phyloP scores from a whole-genome alignment of 35 echinoderm and acorn worm genomes.

The Eucidaris tribuloides region DNA sequence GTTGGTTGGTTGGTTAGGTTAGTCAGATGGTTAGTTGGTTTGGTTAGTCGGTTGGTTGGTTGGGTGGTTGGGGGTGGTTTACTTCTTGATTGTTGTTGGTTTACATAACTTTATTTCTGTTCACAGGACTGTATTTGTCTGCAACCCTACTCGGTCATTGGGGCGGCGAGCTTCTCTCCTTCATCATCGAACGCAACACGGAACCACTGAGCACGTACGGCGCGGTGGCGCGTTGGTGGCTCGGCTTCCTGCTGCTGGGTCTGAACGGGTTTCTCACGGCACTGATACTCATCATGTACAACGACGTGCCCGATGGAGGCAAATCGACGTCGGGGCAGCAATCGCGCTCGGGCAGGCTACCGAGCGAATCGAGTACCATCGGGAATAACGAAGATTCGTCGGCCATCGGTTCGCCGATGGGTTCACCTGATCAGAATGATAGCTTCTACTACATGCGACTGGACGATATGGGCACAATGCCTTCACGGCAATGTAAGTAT shows the following conservation, averaged over 20 bases:
- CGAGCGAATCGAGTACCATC: background rate
- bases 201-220: background rate
- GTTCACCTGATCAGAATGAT: constrained; percentile 9
- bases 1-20: too few relatives aligned
- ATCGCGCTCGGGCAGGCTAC: background rate
- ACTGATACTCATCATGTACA: constrained; percentile 4
- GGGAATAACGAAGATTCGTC: constrained; percentile 6
- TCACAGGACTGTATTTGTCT: background rate
- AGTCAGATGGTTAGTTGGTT: too few relatives aligned
- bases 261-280: background rate
- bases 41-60: too few relatives aligned
- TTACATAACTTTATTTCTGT: background rate
- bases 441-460: constrained; percentile 29
- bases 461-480: constrained; percentile 11
- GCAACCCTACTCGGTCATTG: background rate
- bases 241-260: constrained; percentile 1
- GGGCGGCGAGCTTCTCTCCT: background rate
- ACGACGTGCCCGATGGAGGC: constrained; percentile 2
- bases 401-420: constrained; percentile 12
- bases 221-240: constrained; percentile 3
- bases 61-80: too few relatives aligned
- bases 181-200: constrained; percentile 11
- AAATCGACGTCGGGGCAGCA: background rate
- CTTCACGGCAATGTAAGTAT: background rate
- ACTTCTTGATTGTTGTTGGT: too few relatives aligned